These are phyloP conservation scores for Molothrus aeneus DNA, from an alignment of 2,797 vertebrate genomes.

Conservation along the genomic window DNA sequence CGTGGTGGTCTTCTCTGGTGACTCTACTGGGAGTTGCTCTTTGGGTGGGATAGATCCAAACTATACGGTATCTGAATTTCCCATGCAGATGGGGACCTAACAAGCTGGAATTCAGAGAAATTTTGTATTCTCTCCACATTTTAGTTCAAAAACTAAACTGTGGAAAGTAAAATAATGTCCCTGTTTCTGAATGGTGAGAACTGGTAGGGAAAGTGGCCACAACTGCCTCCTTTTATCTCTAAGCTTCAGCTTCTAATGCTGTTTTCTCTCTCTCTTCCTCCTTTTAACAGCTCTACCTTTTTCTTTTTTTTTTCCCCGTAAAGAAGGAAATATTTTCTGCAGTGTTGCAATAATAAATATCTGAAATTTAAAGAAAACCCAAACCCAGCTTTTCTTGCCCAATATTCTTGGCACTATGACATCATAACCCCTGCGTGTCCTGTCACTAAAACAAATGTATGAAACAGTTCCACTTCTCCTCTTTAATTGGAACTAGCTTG, in stretches of 20 bases:
- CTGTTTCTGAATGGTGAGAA: background rate
- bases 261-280: background rate
- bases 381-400: slow-evolving; percentile 1
- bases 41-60: background rate
- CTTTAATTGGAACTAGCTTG: slow-evolving; percentile 70
- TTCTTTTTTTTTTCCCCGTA: background rate
- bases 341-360: background rate
- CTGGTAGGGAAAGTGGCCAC: background rate
- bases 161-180: background rate
- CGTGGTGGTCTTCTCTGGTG: background rate
- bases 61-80: background rate
- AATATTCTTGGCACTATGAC: slow-evolving; percentile 50
- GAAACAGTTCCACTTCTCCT: slow-evolving; percentile 48
- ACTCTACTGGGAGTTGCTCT: background rate
- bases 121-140: background rate
- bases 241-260: background rate
- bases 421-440: slow-evolving; percentile 48
- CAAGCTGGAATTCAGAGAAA: background rate
- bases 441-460: slow-evolving; percentile 64
- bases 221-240: background rate
- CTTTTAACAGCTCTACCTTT: background rate
- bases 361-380: background rate
- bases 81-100: background rate
- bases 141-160: background rate
- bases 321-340: slow-evolving; percentile 26